phyloP scores from a whole-genome alignment of 2,113 vertebrate genomes.

The Ammodytes marinus region DNA sequence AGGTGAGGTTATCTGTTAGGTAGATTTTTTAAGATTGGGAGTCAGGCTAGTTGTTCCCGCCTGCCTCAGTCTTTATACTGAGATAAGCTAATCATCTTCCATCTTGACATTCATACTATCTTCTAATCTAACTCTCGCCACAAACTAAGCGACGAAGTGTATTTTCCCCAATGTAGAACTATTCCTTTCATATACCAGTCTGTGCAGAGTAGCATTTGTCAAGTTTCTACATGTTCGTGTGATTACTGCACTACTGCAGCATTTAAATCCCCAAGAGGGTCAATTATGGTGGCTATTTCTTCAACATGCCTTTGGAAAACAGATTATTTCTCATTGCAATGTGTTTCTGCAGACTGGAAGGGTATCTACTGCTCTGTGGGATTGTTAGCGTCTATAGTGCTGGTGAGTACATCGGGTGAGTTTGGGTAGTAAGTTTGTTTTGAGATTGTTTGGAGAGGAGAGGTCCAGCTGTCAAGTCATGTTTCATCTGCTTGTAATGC shows the following conservation, averaged over 20 bases:
- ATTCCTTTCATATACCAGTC: not conserved
- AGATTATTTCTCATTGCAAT: not conserved
- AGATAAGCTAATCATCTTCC: not conserved
- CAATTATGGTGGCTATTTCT: conserved; percentile 2
- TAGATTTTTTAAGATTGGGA: not conserved
- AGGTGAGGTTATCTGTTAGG: no score
- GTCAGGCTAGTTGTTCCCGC: not conserved
- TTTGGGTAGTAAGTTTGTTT: conserved; percentile 46
- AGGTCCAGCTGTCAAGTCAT: conserved; percentile 61
- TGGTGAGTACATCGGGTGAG: conserved; percentile 29
- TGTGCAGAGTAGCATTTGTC: not conserved
- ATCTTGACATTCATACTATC: not conserved
- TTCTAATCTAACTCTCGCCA: not conserved
- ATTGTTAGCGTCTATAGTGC: conserved; percentile 13
- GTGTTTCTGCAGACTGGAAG: conserved; percentile 7
- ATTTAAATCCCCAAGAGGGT: not conserved
- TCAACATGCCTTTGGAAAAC: not conserved
- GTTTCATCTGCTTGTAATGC: conserved; percentile 59
- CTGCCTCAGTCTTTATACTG: not conserved
- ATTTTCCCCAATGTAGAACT: not conserved
- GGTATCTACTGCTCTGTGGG: not conserved
- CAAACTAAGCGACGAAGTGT: not conserved
- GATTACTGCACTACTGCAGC: not conserved
- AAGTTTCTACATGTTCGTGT: conserved; percentile 1
- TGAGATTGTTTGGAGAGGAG: conserved; percentile 54